Percentiles rank a stretch among this genome's conserved stretches.
Conservation (phyloP, 2,888 invertebrate genomes). For the Microctonus brassicae region DNA sequence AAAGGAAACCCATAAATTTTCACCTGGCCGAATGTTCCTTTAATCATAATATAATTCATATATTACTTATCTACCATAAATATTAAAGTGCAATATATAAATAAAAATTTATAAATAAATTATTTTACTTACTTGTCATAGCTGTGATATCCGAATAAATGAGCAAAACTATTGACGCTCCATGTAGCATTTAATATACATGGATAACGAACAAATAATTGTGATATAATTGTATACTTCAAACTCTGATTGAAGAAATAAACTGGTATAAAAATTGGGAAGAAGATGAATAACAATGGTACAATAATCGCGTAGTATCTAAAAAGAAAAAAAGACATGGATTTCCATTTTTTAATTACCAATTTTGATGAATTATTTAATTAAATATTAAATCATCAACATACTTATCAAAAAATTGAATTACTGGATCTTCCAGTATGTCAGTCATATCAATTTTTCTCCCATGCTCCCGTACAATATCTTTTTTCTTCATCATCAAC, state of each 20-base stretch:
- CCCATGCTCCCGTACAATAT: constrained; percentile 83
- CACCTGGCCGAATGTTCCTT: constrained; percentile 38
- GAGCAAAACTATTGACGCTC: constrained; percentile 75
- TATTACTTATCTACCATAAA: too few species aligned
- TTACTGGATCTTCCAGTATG: constrained; percentile 81
- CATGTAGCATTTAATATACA: constrained; percentile 73
- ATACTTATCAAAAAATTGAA: constrained; percentile 82
- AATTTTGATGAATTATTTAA: too few species aligned
- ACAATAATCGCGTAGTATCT: constrained; percentile 72
- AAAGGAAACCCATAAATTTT: constrained; percentile 57
- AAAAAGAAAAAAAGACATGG: not conserved
- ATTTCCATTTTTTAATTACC: too few species aligned
- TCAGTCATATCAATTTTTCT: constrained; percentile 85
- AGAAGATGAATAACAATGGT: constrained; percentile 72
- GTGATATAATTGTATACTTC: constrained; percentile 69
- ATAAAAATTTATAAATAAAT: not conserved
- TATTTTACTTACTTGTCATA: constrained; percentile 60
- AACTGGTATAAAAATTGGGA: constrained; percentile 74
- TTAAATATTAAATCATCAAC: not conserved
- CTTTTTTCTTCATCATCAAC: constrained; percentile 91
- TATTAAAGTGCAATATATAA: not conserved
- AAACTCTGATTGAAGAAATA: constrained; percentile 73
- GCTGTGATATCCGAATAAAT: constrained; percentile 65
- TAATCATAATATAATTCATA: too few species aligned
- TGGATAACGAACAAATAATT: constrained; percentile 71